Percentiles rank a stretch among this genome's conserved stretches.
Evolutionary conservation across 2,797 vertebrate species (phyloP).

Genomic region (Pseudochaenichthys georgianus): DNA sequence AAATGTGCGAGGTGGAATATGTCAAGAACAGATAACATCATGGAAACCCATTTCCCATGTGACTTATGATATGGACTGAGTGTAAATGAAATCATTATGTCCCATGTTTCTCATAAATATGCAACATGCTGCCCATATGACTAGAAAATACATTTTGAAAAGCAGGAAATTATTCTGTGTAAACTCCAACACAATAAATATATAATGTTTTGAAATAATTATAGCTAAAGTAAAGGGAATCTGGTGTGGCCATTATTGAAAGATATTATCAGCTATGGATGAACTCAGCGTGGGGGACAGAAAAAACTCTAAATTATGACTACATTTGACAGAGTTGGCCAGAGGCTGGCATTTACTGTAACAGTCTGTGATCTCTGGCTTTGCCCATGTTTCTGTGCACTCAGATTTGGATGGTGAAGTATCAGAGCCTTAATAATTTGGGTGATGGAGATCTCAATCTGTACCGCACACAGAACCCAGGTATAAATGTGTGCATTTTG

Average conservation of each 20-base stretch:
- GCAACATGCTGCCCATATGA: constrained; percentile 24
- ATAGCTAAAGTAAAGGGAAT: constrained; percentile 11
- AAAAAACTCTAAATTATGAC: constrained; percentile 35
- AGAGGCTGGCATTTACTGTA: constrained; percentile 50
- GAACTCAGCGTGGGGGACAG: constrained; percentile 28
- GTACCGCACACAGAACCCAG: neutral
- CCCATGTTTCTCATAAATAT: constrained; percentile 42
- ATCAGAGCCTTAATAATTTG: constrained; percentile 27
- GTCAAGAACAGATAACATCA: constrained; percentile 64
- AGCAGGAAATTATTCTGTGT: constrained; percentile 22
- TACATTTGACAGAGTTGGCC: constrained; percentile 51
- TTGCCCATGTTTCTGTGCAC: constrained; percentile 40
- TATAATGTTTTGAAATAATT: neutral
- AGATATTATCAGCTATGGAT: constrained; percentile 28
- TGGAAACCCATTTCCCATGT: constrained; percentile 45
- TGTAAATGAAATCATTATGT: constrained; percentile 41
- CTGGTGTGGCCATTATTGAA: neutral
- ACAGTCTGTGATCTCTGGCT: constrained; percentile 43
- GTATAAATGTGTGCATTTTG: neutral
- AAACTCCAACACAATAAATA: constrained; percentile 9
- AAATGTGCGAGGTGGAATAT: constrained; percentile 62
- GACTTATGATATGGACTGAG: constrained; percentile 42
- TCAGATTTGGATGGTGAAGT: constrained; percentile 47
- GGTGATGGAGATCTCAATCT: constrained; percentile 20
- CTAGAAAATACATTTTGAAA: constrained; percentile 11